Percentiles rank a stretch among this genome's conserved stretches.
These are phyloP conservation scores for Laticauda colubrina DNA, from an alignment of 2,113 vertebrate species.

Conservation along the genomic window DNA sequence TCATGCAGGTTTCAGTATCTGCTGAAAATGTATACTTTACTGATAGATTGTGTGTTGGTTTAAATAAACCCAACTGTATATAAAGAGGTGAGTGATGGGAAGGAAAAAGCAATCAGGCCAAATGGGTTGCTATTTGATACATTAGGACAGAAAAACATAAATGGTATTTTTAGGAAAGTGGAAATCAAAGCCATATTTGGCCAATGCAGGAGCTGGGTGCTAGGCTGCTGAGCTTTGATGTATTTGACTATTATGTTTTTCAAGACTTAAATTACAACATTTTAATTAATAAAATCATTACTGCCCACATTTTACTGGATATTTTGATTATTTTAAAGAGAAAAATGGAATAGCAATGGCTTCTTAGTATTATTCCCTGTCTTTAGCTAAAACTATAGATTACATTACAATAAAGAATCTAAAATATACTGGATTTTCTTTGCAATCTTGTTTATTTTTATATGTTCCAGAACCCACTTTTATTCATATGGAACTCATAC, in stretches of 20 bases:
- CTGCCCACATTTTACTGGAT: neutral
- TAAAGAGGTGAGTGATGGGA: neutral
- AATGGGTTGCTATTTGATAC: neutral
- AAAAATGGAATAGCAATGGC: neutral
- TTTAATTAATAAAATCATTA: neutral
- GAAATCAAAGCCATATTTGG: neutral
- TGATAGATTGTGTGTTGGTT: neutral
- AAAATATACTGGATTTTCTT: neutral
- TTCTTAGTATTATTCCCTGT: neutral
- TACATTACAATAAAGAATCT: neutral
- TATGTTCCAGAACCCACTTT: slow-evolving; percentile 78
- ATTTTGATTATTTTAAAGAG: neutral
- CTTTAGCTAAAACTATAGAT: neutral
- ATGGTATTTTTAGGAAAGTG: neutral
- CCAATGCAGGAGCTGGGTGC: neutral
- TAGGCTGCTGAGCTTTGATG: neutral
- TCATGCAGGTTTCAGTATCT: neutral
- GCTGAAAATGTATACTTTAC: neutral
- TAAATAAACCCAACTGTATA: neutral
- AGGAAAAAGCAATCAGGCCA: neutral
- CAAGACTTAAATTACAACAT: neutral
- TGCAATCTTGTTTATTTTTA: neutral
- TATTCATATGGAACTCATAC: slow-evolving; percentile 73
- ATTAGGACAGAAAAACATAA: neutral
- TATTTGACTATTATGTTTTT: neutral